Conservation (phyloP, 2,888 invertebrate genomes). For the Drosophila nigritarsus region DNA sequence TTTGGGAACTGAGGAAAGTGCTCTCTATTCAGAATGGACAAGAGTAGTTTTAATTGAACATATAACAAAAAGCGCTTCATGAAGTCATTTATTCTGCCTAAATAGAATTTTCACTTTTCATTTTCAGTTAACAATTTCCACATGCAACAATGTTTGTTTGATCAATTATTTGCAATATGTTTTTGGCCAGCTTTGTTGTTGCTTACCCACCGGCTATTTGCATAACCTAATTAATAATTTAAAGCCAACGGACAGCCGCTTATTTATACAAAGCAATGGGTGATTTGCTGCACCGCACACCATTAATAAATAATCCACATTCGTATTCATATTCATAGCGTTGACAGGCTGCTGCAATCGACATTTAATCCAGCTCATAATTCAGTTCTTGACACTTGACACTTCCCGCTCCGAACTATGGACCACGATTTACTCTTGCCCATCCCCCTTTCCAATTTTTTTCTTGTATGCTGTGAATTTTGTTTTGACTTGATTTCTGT, state of each 20-base stretch:
- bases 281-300: constrained; percentile 32
- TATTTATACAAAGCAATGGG: constrained; percentile 52
- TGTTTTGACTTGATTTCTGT: constrained; percentile 11
- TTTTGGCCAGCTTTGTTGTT: constrained; percentile 22
- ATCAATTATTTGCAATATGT: constrained; percentile 28
- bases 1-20: too few species aligned
- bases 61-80: background rate
- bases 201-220: constrained; percentile 34
- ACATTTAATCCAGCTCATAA: constrained; percentile 60
- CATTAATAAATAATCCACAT: constrained; percentile 62
- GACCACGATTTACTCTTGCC: constrained; percentile 6
- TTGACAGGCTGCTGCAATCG: constrained; percentile 40
- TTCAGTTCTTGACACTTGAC: constrained; percentile 47
- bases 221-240: constrained; percentile 64
- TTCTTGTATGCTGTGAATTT: background rate
- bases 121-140: constrained; percentile 3
- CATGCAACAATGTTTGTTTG: constrained; percentile 7
- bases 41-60: background rate
- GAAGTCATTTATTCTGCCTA: background rate
- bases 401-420: constrained; percentile 34
- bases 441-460: background rate
- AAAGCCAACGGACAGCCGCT: constrained; percentile 48
- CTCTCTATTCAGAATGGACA: too few species aligned
- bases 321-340: constrained; percentile 28
- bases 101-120: constrained; percentile 7